Conservation (phyloP, 2,113 vertebrate genomes). For the Dipodomys ordii region DNA sequence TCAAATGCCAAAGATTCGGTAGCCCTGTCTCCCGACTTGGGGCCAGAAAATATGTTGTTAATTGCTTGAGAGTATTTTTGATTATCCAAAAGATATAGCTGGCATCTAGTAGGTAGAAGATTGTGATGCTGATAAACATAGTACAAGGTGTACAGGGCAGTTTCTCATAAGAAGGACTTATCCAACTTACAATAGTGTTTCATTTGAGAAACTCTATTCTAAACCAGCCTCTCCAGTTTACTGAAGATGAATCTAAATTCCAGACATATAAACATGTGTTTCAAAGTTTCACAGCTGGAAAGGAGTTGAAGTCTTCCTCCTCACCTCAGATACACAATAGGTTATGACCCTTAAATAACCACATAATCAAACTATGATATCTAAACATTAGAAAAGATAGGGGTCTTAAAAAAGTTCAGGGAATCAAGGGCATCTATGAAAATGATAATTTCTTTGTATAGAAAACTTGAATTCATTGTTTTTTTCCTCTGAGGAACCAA, state of each 20-base stretch:
- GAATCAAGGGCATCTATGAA: background rate
- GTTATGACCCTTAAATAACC: background rate
- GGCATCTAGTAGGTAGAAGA: background rate
- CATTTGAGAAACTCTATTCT: background rate
- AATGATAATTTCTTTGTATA: background rate
- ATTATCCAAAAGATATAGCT: background rate
- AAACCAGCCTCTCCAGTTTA: background rate
- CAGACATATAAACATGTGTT: background rate
- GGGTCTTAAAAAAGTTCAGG: background rate
- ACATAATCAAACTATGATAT: background rate
- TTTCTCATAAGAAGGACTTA: background rate
- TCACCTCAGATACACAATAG: background rate
- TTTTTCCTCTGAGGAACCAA: constrained; percentile 16
- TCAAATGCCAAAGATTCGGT: constrained; percentile 41
- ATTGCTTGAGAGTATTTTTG: background rate
- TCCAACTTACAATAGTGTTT: background rate
- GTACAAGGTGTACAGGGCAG: background rate
- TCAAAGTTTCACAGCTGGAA: background rate
- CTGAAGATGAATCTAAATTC: background rate
- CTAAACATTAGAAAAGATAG: background rate
- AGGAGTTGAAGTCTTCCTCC: background rate
- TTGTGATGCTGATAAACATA: background rate
- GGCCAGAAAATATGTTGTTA: background rate
- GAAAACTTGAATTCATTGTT: constrained; percentile 2
- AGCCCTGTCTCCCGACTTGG: background rate